Evolutionary conservation across 2,113 vertebrate species (phyloP), one percentile per base, ranked within the genome.

Genomic region (Phaetusa simplex): DNA sequence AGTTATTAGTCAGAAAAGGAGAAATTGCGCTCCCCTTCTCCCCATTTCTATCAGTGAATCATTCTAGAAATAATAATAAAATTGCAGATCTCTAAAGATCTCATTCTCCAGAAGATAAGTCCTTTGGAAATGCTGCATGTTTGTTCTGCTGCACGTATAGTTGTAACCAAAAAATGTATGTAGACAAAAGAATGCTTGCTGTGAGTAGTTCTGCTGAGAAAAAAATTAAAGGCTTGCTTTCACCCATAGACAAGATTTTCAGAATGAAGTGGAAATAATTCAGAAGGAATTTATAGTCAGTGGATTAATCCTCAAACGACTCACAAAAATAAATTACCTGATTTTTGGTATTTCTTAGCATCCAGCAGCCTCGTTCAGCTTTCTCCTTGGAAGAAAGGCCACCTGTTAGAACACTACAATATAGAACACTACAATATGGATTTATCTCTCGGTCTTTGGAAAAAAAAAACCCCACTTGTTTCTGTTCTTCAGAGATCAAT

Each of bases 271-370:
- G 0, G 83, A 92, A 96, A 89, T 86, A 92, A 94, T 94, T 96
- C 80, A 88, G 77, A 71, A 78, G 80, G 95, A 96, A 94, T 94
- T 96, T 95, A 80, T 61, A 93, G 82, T 77, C 80, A 90, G 85
- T 58, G 53, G 62, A 93, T 95, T 93, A 96, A 82, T 90, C 74
- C 90, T 88, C 4, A 12, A 88, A 70, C 0, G 1, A 91, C 2
- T 11, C 66, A 93, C 74, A 87, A 59, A 96, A 94, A 93, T 73
- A 96, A 96, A 93, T 93, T 91, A 95, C 78, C 90, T 88, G 49
- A 53, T 36, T 84, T 92, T 93, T 56, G 79, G 34, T 34, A 43
- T 83, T 86, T 80, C 82, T 89, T 50, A 91, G 62, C 80, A 95
- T 79, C 40, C 80, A 94, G 56, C 52, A 86, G 55, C n/a, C 32